A percentile compares a stretch with the other conserved stretches of the same genome.
phyloP scores from a whole-genome alignment of 2,113 vertebrate species.

The Gracilinanus agilis region DNA sequence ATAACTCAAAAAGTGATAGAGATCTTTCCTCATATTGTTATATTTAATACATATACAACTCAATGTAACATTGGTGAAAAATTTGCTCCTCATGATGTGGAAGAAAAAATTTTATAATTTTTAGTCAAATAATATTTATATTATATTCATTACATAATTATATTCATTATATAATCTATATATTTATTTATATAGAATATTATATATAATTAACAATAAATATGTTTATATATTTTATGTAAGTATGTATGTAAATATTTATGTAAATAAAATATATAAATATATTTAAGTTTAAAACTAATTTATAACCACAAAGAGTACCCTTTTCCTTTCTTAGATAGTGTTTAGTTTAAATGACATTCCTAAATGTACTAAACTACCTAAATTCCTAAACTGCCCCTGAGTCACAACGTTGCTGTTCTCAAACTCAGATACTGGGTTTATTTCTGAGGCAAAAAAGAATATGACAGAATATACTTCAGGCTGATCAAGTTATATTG shows the following conservation, averaged over 20 bases:
- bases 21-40: not conserved
- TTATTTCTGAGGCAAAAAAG: not conserved
- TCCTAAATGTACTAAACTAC: too few relatives aligned
- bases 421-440: not conserved
- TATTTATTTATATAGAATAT: too few relatives aligned
- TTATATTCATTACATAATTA: too few relatives aligned
- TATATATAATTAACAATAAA: too few relatives aligned
- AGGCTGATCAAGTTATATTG: not conserved
- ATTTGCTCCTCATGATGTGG: not conserved
- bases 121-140: too few relatives aligned
- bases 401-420: not conserved
- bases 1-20: too few relatives aligned
- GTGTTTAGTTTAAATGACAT: constrained; percentile 27
- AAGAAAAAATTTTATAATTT: constrained; percentile 10
- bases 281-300: constrained; percentile 26
- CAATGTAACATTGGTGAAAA: constrained; percentile 40
- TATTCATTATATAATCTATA: too few relatives aligned
- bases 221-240: too few relatives aligned
- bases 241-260: too few relatives aligned
- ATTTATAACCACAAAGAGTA: constrained; percentile 55
- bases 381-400: not conserved
- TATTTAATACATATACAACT: constrained; percentile 40
- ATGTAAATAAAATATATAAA: too few relatives aligned
- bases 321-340: constrained; percentile 28
- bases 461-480: not conserved